phyloP scores from a whole-genome alignment of 2,113 vertebrate genomes.

The Athene cunicularia region DNA sequence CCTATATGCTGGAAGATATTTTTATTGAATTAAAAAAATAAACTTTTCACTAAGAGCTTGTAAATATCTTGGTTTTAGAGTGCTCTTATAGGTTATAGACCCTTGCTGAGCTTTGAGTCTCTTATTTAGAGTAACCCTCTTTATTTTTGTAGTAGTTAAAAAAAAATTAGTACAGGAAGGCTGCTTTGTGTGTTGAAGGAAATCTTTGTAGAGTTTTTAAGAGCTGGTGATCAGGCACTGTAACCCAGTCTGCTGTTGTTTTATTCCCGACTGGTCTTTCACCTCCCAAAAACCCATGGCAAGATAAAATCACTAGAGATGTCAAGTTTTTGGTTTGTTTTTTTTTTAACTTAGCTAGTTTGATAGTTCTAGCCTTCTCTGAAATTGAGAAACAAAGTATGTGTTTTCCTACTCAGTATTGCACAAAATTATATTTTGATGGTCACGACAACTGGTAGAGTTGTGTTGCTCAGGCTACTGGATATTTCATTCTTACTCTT shows the following conservation, averaged over 20 bases:
- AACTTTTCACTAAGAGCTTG: neutral
- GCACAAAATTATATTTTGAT: neutral
- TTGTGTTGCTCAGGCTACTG: neutral
- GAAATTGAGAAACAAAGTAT: neutral
- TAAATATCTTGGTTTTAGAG: accelerated
- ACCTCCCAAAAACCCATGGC: neutral
- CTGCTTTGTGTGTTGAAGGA: neutral
- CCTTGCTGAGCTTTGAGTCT: neutral
- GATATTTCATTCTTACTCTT: neutral
- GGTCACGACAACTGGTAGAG: neutral
- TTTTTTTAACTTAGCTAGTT: neutral
- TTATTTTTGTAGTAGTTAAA: neutral
- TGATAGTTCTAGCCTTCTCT: neutral
- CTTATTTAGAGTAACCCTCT: neutral
- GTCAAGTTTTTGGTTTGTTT: neutral
- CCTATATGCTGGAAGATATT: neutral
- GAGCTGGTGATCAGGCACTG: neutral
- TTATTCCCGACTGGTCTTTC: neutral
- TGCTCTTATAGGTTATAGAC: neutral
- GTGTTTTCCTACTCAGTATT: accelerated
- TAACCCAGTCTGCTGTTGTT: neutral
- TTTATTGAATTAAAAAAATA: too few species aligned
- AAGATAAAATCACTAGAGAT: neutral
- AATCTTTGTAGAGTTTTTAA: neutral
- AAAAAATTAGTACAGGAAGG: neutral